These are phyloP conservation scores for Myotis daubentonii DNA, from an alignment of 2,797 vertebrate genomes.

Conservation along the genomic window DNA sequence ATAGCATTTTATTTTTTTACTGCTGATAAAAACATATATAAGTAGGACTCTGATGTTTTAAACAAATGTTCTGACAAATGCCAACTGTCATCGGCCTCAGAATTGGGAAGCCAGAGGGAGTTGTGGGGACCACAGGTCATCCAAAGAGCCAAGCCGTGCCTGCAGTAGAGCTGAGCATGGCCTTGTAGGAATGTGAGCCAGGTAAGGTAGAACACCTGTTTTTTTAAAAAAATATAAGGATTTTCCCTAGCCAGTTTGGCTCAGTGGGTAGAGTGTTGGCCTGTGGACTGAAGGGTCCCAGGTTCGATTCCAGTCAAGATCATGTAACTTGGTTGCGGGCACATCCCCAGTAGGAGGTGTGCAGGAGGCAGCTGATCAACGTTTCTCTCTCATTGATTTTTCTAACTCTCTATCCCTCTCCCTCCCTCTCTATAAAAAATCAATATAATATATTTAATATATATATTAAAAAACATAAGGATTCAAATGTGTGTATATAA, in stretches of 20 bases:
- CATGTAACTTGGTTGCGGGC: no score
- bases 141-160: not conserved
- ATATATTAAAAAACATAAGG: not conserved
- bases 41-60: not conserved
- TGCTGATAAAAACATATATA: not conserved
- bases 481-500: not conserved
- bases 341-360: no score
- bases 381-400: no score
- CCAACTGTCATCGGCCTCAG: not conserved
- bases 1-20: not conserved
- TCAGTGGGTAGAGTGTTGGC: no score
- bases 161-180: not conserved
- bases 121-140: not conserved
- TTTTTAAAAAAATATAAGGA: not conserved
- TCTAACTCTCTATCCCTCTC: no score
- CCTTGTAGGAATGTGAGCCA: fast-evolving
- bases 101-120: not conserved
- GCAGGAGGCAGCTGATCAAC: no score
- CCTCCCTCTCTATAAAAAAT: no score
- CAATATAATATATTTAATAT: not conserved
- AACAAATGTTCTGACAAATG: not conserved
- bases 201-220: not conserved
- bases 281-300: no score
- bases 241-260: not conserved
- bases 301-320: no score